phyloP scores from a whole-genome alignment of 2,888 invertebrate genomes.

The Harpalus rubripes region DNA sequence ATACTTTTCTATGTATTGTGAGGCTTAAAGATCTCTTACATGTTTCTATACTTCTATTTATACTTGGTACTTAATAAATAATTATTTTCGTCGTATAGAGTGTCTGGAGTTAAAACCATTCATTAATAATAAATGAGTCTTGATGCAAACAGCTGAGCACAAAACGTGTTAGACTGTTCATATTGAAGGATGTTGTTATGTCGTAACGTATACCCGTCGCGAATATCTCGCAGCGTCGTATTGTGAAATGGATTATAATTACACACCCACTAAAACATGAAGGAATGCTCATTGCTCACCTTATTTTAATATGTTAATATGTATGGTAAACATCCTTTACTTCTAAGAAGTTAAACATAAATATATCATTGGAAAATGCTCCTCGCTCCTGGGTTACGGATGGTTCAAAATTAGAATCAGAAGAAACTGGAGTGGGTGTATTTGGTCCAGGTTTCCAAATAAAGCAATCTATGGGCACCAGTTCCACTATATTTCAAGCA shows the following conservation, averaged over 20 bases:
- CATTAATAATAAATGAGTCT: background rate
- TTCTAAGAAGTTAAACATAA: background rate
- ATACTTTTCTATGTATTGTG: no score
- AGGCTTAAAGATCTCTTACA: no score
- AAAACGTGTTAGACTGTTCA: conserved; percentile 3
- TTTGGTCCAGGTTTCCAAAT: no score
- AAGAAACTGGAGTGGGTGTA: no score
- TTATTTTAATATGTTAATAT: background rate
- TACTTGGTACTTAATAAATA: no score
- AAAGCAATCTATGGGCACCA: no score
- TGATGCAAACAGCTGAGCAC: background rate
- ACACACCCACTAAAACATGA: background rate
- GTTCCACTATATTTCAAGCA: no score
- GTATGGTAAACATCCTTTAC: background rate
- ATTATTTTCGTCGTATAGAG: background rate
- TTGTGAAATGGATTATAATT: background rate
- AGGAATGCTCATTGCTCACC: background rate
- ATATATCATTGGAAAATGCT: no score
- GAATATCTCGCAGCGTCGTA: background rate
- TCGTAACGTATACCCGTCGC: conserved; percentile 38
- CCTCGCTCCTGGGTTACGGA: no score
- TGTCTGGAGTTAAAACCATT: background rate
- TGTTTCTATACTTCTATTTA: no score
- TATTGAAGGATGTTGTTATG: conserved; percentile 53
- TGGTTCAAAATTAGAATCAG: no score